Conservation (phyloP, 1,140 invertebrate genomes). For the Brachionus paranguensis region DNA sequence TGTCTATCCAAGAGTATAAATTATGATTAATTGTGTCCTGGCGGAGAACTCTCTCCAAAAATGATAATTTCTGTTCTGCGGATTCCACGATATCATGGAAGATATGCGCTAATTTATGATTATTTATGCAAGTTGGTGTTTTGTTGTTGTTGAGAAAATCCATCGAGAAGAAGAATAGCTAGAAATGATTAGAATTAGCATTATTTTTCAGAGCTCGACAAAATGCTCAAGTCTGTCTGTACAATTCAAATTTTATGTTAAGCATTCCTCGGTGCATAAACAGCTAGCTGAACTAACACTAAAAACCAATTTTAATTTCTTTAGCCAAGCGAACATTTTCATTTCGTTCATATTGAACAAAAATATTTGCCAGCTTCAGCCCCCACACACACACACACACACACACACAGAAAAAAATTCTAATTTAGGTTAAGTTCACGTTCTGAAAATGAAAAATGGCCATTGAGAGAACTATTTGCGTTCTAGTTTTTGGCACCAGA, state of each 20-base stretch:
- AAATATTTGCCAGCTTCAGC: background rate
- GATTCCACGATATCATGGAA: conserved; percentile 31
- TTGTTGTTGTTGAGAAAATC: background rate
- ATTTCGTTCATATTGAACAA: background rate
- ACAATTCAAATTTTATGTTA: conserved; percentile 32
- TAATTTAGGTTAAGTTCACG: conserved; percentile 37
- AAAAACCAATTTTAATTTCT: conserved; percentile 35
- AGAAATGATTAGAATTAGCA: conserved; percentile 33
- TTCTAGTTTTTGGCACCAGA: conserved; percentile 19
- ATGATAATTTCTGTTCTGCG: conserved; percentile 1
- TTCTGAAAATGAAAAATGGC: conserved; percentile 10
- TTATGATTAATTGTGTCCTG: conserved; percentile 18
- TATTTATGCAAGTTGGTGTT: conserved; percentile 10
- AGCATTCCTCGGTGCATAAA: conserved; percentile 34
- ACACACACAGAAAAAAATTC: no score
- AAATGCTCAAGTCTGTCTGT: conserved; percentile 12
- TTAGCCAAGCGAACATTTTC: conserved; percentile 34
- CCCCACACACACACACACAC: background rate
- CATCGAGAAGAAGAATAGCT: background rate
- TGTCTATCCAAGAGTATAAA: background rate
- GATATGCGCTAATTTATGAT: conserved; percentile 23
- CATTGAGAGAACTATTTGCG: background rate
- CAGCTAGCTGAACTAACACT: conserved; percentile 13
- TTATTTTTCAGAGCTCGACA: background rate
- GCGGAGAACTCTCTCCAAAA: conserved; percentile 11